Evolutionary conservation across 1,140 invertebrate genomes (phyloP).

Genomic region (Hyposmocoma kahamanoa): DNA sequence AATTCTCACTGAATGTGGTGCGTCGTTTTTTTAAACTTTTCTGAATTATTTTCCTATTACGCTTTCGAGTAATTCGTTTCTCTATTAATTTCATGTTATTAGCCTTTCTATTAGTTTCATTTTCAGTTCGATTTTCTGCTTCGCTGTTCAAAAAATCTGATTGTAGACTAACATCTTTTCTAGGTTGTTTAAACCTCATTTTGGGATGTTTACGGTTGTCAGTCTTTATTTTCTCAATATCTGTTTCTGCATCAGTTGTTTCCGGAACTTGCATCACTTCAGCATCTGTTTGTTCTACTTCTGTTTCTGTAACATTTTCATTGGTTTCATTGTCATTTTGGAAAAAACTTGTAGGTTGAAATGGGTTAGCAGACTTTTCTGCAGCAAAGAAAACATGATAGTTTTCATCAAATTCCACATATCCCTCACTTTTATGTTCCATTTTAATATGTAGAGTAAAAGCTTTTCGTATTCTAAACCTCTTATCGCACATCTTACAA

Average conservation of each 20-base stretch:
- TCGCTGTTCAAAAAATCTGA: no score
- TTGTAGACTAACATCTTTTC: no score
- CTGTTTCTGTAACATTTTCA: slow-evolving; percentile 23
- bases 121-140: no score
- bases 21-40: no score
- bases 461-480: slow-evolving; percentile 39
- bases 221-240: not conserved
- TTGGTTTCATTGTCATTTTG: not conserved
- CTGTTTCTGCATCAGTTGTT: slow-evolving; percentile 11
- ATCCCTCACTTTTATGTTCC: slow-evolving; percentile 44
- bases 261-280: not conserved
- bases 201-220: not conserved
- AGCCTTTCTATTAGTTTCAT: no score
- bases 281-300: slow-evolving; percentile 14
- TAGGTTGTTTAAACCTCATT: not conserved
- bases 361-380: slow-evolving; percentile 37
- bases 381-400: slow-evolving; percentile 50
- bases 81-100: no score
- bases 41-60: not conserved
- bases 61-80: not conserved
- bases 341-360: slow-evolving; percentile 17
- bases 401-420: slow-evolving; percentile 55
- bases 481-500: slow-evolving; percentile 49
- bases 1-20: no score
- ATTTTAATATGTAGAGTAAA: slow-evolving; percentile 57